A percentile compares a stretch with the other conserved stretches of the same genome.
phyloP scores from a whole-genome alignment of 2,113 vertebrate species.

The Pterocles gutturalis region DNA sequence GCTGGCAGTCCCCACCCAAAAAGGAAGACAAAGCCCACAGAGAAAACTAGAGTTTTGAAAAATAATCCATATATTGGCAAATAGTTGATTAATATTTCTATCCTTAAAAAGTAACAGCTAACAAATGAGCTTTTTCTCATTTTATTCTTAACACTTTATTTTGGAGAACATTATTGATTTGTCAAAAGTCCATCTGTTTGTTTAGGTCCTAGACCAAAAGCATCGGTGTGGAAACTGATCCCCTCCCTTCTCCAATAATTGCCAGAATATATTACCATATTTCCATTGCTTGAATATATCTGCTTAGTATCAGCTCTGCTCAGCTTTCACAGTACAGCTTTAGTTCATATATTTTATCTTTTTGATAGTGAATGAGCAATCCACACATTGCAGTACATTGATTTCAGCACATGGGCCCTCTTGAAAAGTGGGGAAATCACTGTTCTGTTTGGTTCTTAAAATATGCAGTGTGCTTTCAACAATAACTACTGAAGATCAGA shows the following conservation, averaged over 20 bases:
- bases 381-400: slow-evolving; percentile 67
- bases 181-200: slow-evolving; percentile 72
- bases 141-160: slow-evolving; percentile 59
- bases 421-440: slow-evolving; percentile 69
- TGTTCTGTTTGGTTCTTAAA: slow-evolving; percentile 71
- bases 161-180: slow-evolving; percentile 64
- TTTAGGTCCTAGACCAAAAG: slow-evolving; percentile 66
- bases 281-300: slow-evolving; percentile 60
- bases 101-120: slow-evolving; percentile 18
- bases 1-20: neutral
- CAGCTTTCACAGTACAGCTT: slow-evolving; percentile 71
- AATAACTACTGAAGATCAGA: slow-evolving; percentile 71
- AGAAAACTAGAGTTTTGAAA: slow-evolving; percentile 5
- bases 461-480: slow-evolving; percentile 74
- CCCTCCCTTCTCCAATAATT: slow-evolving; percentile 62
- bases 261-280: slow-evolving; percentile 67
- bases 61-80: slow-evolving; percentile 3
- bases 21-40: neutral
- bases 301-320: slow-evolving; percentile 61
- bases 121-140: slow-evolving; percentile 18
- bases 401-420: slow-evolving; percentile 69
- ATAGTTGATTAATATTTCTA: slow-evolving; percentile 54
- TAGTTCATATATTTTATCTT: slow-evolving; percentile 66
- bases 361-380: slow-evolving; percentile 70
- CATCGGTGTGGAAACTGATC: slow-evolving; percentile 58